Percentiles rank a stretch among this genome's conserved stretches.
phyloP scores from a whole-genome alignment of 2,888 invertebrate genomes.

The Agrotis ipsilon region DNA sequence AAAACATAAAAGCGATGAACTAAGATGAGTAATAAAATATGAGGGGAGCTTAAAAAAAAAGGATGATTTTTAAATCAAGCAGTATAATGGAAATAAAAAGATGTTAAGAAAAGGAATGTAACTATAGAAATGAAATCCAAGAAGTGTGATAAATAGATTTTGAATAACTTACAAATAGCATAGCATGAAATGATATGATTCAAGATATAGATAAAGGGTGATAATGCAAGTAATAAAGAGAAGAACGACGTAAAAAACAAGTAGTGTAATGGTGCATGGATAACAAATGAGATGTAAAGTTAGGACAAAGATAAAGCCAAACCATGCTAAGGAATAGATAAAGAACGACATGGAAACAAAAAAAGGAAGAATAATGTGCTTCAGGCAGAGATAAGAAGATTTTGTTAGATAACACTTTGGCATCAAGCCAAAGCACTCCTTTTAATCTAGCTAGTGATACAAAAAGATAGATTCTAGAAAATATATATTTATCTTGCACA shows the following conservation, averaged over 20 bases:
- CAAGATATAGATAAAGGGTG: too few relatives aligned
- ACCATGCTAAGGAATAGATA: background rate
- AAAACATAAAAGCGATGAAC: background rate
- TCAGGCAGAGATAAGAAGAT: background rate
- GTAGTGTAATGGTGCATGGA: background rate
- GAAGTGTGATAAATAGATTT: too few relatives aligned
- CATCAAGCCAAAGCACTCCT: constrained; percentile 9
- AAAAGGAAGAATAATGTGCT: background rate
- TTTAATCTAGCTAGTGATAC: constrained; percentile 24
- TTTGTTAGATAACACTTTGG: constrained; percentile 21
- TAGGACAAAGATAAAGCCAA: background rate
- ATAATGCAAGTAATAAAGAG: background rate
- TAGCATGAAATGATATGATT: too few relatives aligned
- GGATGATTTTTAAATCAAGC: too few relatives aligned
- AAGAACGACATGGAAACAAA: background rate
- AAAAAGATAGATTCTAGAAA: constrained; percentile 13
- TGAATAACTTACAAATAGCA: too few relatives aligned
- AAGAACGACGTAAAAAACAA: background rate
- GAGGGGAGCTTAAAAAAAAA: too few relatives aligned
- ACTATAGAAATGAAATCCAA: too few relatives aligned
- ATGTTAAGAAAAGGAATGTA: too few relatives aligned
- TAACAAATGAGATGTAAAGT: background rate
- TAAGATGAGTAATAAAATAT: background rate
- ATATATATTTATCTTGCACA: background rate
- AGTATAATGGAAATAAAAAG: background rate